Evolutionary conservation across 2,113 vertebrate species (phyloP), one percentile per base, ranked within the genome.

Genomic region (Lonchura striata): DNA sequence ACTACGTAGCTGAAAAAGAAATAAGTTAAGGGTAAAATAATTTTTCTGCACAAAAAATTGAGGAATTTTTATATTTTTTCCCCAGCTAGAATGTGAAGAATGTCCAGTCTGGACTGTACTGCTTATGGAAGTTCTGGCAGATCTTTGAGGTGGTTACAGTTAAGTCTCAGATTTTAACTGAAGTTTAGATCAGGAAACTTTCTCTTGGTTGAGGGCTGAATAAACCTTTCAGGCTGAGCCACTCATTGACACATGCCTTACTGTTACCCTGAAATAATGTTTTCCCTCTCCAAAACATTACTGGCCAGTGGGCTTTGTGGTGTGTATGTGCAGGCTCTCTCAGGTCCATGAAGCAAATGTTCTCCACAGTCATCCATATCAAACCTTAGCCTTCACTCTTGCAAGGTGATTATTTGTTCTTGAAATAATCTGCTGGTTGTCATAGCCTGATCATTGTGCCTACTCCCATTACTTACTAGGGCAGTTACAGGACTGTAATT

Each of bases 81-180:
- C 6, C 10, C 30, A 56, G 27, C 46, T 92, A 79, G 56, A 94
- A 94, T 84, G 76, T 2, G 2, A 92, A 44, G 72, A 94, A 94
- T 95, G 91, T 91, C 39, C 82, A 94, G 42, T 70, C 41, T 60
- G 61, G 52, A 50, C 83, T 92, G 46, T 71, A 10, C 24, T 53
- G 69, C 28, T 86, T 8, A 0, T 84, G 57, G 46, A 86, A 35
- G 72, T 84, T 92, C 72, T 60, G 44, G 23, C 49, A 50, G 46
- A 70, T 46, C 88, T 93, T 96, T 95, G 95, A 90, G 83, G 74
- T 92, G 81, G 74, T 95, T 88, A 16, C 57, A 53, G 49, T 64
- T 66, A 76, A 15, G 30, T 75, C 35, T 27, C 3, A 4, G 79
- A 54, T 84, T 94, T 81, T 89, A 92, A 81, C 69, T 82, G 89